Conservation (phyloP, 2,113 vertebrate genomes). For the Odocoileus virginianus region DNA sequence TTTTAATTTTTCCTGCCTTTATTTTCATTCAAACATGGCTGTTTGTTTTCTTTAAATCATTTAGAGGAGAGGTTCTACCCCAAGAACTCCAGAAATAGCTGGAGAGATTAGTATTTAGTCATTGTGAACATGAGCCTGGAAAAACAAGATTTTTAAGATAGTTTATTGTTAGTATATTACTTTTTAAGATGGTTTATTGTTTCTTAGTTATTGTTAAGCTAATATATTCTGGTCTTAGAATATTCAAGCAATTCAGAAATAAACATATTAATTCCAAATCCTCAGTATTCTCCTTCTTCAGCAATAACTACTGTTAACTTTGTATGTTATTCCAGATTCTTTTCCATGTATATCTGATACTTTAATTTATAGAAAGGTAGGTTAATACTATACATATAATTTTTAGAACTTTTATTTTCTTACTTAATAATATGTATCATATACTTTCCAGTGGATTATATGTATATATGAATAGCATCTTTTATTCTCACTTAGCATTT, state of each 20-base stretch:
- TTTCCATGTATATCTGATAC: neutral
- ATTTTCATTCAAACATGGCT: neutral
- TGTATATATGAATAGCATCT: neutral
- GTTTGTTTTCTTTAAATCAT: constrained; percentile 11
- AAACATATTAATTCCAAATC: neutral
- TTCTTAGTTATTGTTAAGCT: neutral
- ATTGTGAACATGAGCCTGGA: neutral
- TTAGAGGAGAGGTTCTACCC: neutral
- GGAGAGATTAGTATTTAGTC: neutral
- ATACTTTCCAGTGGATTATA: neutral
- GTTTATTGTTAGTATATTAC: neutral
- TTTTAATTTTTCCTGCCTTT: neutral
- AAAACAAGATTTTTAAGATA: neutral
- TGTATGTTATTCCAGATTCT: neutral
- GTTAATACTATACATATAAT: neutral
- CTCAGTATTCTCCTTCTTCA: neutral
- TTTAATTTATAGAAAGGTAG: neutral
- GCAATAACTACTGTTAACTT: neutral
- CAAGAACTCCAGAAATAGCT: neutral
- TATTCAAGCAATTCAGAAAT: neutral
- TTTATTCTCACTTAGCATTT: neutral
- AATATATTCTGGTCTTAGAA: neutral
- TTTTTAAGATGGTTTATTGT: neutral
- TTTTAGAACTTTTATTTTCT: neutral
- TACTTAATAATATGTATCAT: neutral